phyloP scores from a whole-genome alignment of 2,797 vertebrate genomes.

The Urosaurus nigricauda region DNA sequence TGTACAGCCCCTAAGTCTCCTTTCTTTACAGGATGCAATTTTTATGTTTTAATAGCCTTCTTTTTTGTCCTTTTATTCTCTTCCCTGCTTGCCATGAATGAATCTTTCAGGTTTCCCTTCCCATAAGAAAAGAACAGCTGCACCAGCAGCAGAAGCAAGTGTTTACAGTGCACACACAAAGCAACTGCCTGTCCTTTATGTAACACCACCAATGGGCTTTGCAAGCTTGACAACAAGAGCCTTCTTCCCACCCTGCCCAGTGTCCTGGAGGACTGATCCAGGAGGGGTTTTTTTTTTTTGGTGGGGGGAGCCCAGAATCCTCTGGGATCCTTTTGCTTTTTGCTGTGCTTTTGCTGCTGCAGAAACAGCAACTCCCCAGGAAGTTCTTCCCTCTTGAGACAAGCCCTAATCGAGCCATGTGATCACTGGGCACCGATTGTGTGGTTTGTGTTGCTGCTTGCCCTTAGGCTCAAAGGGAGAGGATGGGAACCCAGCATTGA shows the following conservation, averaged over 20 bases:
- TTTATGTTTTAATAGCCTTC: background rate
- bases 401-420: constrained; percentile 16
- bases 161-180: too few relatives aligned
- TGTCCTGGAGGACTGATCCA: background rate
- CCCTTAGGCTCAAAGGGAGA: constrained; percentile 2
- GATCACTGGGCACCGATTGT: constrained; percentile 20
- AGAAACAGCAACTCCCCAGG: background rate
- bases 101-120: background rate
- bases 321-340: background rate
- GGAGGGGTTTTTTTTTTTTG: too few relatives aligned
- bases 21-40: background rate
- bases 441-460: background rate
- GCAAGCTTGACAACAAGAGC: background rate
- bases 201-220: too few relatives aligned
- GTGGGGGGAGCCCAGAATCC: background rate
- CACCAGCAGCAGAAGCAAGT: too few relatives aligned
- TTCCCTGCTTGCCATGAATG: background rate
- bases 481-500: background rate
- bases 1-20: too few relatives aligned
- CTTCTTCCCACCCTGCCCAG: background rate
- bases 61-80: too few relatives aligned
- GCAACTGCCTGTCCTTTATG: too few relatives aligned
- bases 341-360: background rate
- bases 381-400: background rate
- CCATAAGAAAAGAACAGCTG: background rate